Evolutionary conservation across 2,888 invertebrate genomes (phyloP).

Genomic region (Xestia xanthographa): DNA sequence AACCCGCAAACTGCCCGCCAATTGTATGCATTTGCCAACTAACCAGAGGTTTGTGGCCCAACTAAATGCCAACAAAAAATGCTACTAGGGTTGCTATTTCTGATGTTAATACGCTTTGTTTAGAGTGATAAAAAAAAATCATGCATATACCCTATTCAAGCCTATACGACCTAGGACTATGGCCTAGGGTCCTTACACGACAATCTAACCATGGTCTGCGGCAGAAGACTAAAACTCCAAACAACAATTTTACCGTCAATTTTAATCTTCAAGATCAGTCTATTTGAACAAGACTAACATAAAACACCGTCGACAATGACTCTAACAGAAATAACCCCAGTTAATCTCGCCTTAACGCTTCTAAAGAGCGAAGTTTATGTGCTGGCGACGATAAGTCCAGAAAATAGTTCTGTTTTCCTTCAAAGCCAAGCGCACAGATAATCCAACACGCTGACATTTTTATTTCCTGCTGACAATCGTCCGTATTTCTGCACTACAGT

Average conservation of each 20-base stretch:
- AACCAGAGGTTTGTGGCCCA: too few relatives aligned
- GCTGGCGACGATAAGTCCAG: conserved; percentile 49
- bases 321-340: conserved; percentile 69
- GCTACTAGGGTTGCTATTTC: too few relatives aligned
- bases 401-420: conserved; percentile 66
- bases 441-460: conserved; percentile 62
- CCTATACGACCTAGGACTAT: too few relatives aligned
- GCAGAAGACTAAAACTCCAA: not conserved
- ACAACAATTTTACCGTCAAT: conserved; percentile 2
- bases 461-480: conserved; percentile 60
- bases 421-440: conserved; percentile 49
- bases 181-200: not conserved
- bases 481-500: conserved; percentile 36
- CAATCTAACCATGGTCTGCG: not conserved
- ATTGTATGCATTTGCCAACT: too few relatives aligned
- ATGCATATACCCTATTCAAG: too few relatives aligned
- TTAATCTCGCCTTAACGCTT: conserved; percentile 65
- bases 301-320: conserved; percentile 60
- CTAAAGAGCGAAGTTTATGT: conserved; percentile 67
- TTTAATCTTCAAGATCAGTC: conserved; percentile 13
- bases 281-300: conserved; percentile 44
- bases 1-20: too few relatives aligned
- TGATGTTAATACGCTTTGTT: too few relatives aligned
- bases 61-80: too few relatives aligned
- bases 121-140: too few relatives aligned